phyloP scores from a whole-genome alignment of 2,888 invertebrate species.

The Dicycla oo region DNA sequence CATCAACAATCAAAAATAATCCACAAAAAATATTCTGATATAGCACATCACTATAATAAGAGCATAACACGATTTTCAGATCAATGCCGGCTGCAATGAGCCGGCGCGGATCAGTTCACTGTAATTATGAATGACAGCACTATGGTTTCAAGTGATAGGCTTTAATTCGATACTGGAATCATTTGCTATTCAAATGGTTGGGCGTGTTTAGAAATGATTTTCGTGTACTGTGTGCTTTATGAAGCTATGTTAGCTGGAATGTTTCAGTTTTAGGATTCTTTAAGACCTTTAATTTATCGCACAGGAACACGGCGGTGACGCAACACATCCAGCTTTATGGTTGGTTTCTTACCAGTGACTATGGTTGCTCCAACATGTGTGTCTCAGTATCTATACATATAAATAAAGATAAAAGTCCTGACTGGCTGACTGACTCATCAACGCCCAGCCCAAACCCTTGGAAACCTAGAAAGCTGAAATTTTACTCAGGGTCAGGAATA shows the following conservation, averaged over 20 bases:
- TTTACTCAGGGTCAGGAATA: too few species aligned
- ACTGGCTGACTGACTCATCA: too few species aligned
- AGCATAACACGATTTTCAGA: constrained; percentile 39
- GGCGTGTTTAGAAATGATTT: not conserved
- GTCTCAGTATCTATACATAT: not conserved
- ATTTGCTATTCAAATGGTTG: constrained; percentile 14
- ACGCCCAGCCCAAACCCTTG: too few species aligned
- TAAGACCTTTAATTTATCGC: not conserved
- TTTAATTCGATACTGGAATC: constrained; percentile 36
- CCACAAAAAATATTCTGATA: too few species aligned
- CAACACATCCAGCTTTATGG: not conserved
- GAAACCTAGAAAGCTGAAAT: too few species aligned
- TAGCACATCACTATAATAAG: constrained; percentile 42
- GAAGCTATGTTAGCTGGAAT: not conserved
- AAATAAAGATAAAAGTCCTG: too few species aligned
- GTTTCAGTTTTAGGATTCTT: not conserved
- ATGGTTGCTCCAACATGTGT: not conserved
- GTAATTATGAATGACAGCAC: constrained; percentile 53
- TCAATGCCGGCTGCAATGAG: constrained; percentile 23
- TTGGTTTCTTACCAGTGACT: not conserved
- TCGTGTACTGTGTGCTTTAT: not conserved
- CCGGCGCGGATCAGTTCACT: constrained; percentile 39
- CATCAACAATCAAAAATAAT: not conserved
- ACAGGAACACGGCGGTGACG: not conserved
- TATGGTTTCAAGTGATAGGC: constrained; percentile 26